Percentiles rank a stretch among this genome's conserved stretches.
These are phyloP conservation scores for Sturmia bella DNA, from an alignment of 2,888 invertebrate species.

Conservation along the genomic window DNA sequence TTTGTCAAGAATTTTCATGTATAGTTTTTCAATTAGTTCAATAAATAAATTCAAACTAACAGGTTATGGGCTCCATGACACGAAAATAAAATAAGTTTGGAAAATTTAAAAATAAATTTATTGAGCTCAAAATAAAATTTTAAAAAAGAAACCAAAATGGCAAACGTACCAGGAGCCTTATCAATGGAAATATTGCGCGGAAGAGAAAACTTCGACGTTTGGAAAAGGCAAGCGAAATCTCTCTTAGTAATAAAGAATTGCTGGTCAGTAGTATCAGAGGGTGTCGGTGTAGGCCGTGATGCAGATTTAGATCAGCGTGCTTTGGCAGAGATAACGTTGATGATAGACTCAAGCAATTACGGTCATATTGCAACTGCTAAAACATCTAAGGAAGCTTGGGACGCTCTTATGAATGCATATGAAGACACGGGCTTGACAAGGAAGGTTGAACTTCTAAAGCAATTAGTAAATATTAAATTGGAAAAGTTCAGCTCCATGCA, in stretches of 20 bases:
- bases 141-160: background rate
- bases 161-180: background rate
- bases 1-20: too few relatives aligned
- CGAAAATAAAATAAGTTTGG: too few relatives aligned
- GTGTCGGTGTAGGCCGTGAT: background rate
- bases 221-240: constrained; percentile 26
- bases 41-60: too few relatives aligned
- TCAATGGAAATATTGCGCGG: constrained; percentile 27
- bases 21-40: too few relatives aligned
- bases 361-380: background rate
- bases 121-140: too few relatives aligned
- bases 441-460: constrained; percentile 45
- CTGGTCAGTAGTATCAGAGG: background rate
- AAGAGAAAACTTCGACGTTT: constrained; percentile 1
- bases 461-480: constrained; percentile 45
- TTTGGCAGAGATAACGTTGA: background rate
- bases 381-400: constrained; percentile 2
- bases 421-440: constrained; percentile 31
- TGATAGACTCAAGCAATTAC: constrained; percentile 3
- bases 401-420: constrained; percentile 34
- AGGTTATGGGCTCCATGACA: too few relatives aligned
- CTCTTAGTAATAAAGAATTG: constrained; percentile 6
- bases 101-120: too few relatives aligned
- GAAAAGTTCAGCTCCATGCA: constrained; percentile 45
- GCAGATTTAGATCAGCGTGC: background rate